phyloP scores from a whole-genome alignment of 2,888 invertebrate species.

The Ditylenchus weischeri region DNA sequence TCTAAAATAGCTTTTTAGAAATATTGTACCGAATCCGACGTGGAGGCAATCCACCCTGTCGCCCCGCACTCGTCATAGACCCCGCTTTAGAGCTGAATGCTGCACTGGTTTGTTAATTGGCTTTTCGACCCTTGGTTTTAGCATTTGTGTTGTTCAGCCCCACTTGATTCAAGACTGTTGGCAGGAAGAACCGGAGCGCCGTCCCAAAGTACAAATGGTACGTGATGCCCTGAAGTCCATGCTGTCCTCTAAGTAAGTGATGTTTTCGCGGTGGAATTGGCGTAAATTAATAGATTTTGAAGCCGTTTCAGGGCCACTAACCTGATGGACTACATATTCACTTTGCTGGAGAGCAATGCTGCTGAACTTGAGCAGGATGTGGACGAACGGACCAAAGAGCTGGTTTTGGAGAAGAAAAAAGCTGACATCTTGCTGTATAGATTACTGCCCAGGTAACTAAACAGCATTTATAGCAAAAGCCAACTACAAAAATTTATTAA shows the following conservation, averaged over 20 bases:
- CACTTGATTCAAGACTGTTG: constrained; percentile 66
- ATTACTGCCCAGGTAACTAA: constrained; percentile 72
- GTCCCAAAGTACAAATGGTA: constrained; percentile 70
- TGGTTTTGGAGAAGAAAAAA: constrained; percentile 87
- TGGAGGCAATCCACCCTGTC: constrained; percentile 2
- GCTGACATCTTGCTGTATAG: constrained; percentile 85
- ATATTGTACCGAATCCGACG: constrained; percentile 6
- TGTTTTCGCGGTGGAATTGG: constrained; percentile 70
- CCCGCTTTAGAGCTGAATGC: constrained; percentile 4
- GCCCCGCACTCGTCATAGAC: constrained; percentile 3
- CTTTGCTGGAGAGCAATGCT: constrained; percentile 91
- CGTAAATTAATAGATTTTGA: constrained; percentile 69
- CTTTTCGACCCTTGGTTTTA: too few relatives aligned
- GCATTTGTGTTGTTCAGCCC: not conserved
- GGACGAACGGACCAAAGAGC: constrained; percentile 79
- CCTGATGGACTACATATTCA: constrained; percentile 43
- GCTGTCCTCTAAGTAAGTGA: constrained; percentile 43
- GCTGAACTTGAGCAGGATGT: constrained; percentile 91
- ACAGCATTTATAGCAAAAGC: too few relatives aligned
- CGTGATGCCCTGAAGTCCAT: constrained; percentile 2
- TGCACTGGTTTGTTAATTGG: not conserved
- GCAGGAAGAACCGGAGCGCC: constrained; percentile 75
- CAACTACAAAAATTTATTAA: too few relatives aligned
- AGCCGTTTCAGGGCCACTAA: constrained; percentile 47
- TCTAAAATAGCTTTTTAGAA: not conserved